Conservation (phyloP, 2,797 vertebrate species). For the Lepus oiostolus region DNA sequence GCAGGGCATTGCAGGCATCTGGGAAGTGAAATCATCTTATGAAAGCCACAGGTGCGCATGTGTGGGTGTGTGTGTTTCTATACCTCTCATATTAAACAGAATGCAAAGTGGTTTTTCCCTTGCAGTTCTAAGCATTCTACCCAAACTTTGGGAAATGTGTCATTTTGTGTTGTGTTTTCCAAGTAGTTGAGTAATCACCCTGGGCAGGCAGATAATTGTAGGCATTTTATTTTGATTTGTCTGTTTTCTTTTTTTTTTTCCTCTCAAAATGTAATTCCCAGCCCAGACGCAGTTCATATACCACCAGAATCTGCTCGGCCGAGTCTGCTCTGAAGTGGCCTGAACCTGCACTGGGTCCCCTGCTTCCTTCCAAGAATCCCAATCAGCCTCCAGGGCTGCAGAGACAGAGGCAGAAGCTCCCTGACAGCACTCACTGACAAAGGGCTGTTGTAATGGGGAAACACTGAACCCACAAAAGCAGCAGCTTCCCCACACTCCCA, state of each 20-base stretch:
- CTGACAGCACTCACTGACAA: rapidly evolving
- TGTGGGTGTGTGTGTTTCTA: too few species aligned
- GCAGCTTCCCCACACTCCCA: background rate
- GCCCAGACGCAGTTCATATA: background rate
- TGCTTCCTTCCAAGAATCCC: background rate
- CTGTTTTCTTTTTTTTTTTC: background rate
- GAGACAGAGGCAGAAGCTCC: background rate
- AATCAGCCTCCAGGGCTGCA: too few species aligned
- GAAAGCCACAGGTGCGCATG: too few species aligned
- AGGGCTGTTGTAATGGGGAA: background rate
- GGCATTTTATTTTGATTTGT: background rate
- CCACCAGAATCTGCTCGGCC: background rate
- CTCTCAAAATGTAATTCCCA: background rate
- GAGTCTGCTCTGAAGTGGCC: rapidly evolving
- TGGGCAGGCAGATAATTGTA: background rate
- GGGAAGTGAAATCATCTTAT: too few species aligned
- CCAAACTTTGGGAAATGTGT: background rate
- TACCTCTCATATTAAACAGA: too few species aligned
- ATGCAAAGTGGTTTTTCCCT: background rate
- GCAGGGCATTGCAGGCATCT: too few species aligned
- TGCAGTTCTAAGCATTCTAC: background rate
- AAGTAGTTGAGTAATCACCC: background rate
- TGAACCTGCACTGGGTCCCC: too few species aligned
- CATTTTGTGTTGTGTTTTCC: background rate
- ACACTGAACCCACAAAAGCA: background rate